Evolutionary conservation across 2,797 vertebrate species (phyloP).

Genomic region (Acestrorhynchus altus): DNA sequence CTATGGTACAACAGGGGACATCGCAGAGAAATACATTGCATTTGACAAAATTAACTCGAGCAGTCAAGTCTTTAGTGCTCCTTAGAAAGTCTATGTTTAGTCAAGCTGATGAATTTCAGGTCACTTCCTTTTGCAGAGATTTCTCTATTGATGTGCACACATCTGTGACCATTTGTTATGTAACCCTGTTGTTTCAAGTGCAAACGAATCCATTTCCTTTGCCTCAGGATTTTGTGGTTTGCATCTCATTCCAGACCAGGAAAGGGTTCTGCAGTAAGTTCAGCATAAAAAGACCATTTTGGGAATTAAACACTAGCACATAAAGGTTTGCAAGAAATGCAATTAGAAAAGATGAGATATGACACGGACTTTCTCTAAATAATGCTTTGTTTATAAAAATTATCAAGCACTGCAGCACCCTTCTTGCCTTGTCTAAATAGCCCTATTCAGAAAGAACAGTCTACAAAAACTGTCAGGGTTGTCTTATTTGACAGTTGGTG

Average conservation of each 20-base stretch:
- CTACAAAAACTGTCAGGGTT: no score
- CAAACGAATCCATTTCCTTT: neutral
- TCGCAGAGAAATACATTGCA: neutral
- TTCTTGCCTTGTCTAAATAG: no score
- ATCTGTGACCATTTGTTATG: constrained; percentile 25
- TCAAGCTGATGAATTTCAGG: neutral
- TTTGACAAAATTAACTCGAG: neutral
- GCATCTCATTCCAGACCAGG: neutral
- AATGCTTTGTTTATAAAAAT: no score
- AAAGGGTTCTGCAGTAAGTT: no score
- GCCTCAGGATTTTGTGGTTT: neutral
- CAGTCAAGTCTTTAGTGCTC: neutral
- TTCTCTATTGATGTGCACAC: neutral
- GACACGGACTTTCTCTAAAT: no score
- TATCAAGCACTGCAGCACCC: no score
- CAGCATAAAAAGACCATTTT: no score
- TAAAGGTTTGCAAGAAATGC: no score
- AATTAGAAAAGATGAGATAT: no score
- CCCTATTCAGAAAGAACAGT: no score
- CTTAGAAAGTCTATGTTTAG: neutral
- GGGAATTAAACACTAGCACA: no score
- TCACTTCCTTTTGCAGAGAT: neutral
- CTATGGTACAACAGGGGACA: neutral
- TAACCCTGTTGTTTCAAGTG: constrained; percentile 1
- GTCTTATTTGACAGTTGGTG: no score